Conservation (phyloP, 2,888 invertebrate species). For the Lasioglossum lativentre region DNA sequence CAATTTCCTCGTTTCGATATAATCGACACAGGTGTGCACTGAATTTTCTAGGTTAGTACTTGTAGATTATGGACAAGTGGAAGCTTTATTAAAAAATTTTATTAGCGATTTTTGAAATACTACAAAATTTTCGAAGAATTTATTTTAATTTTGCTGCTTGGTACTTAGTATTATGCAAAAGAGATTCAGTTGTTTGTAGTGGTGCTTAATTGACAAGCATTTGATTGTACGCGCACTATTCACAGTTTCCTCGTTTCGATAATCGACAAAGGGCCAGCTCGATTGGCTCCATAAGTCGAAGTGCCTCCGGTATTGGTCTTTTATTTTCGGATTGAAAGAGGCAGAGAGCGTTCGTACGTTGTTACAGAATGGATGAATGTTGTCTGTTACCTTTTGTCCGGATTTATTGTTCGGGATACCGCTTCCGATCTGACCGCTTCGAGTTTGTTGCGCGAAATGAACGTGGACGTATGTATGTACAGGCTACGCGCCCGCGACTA, state of each 20-base stretch:
- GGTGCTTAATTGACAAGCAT: too few relatives aligned
- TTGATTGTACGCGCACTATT: not conserved
- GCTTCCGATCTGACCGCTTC: not conserved
- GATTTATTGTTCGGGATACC: constrained; percentile 4
- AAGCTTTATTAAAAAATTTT: too few relatives aligned
- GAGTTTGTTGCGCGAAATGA: constrained; percentile 38
- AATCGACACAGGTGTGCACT: too few relatives aligned
- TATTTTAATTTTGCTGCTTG: too few relatives aligned
- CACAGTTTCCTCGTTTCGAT: not conserved
- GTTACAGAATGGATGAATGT: not conserved
- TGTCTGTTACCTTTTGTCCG: constrained; percentile 23
- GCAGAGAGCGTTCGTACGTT: not conserved
- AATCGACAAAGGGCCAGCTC: not conserved
- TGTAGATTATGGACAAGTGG: too few relatives aligned
- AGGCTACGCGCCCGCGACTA: constrained; percentile 21
- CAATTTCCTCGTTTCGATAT: not conserved
- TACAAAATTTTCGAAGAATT: too few relatives aligned
- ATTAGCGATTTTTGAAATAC: too few relatives aligned
- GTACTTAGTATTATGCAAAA: not conserved
- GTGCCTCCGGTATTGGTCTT: not conserved
- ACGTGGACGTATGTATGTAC: constrained; percentile 9
- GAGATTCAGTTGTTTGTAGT: not conserved
- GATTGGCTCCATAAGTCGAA: not conserved
- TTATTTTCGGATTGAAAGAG: not conserved
- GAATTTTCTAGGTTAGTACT: too few relatives aligned